Evolutionary conservation across 2,113 vertebrate species (phyloP).

Genomic region (Chlamydotis undulata): DNA sequence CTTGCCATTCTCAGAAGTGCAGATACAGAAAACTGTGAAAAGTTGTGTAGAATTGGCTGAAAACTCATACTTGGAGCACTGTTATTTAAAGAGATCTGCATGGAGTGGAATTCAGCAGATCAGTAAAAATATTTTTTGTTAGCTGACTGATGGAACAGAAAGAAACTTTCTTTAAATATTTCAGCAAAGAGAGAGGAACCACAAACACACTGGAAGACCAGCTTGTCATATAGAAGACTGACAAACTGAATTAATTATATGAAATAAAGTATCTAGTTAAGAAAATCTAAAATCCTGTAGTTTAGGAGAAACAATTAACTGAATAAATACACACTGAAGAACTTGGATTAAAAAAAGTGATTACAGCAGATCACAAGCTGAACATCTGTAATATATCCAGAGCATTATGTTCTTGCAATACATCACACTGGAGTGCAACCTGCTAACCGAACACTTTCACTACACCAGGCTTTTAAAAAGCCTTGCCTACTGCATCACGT

Average conservation of each 20-base stretch:
- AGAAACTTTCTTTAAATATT: not conserved
- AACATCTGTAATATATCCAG: not conserved
- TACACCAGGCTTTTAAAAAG: not conserved
- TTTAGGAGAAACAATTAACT: not conserved
- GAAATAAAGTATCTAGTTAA: not conserved
- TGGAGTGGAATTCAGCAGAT: not conserved
- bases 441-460: not conserved
- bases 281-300: accelerated
- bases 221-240: not conserved
- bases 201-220: not conserved
- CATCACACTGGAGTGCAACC: not conserved
- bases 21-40: not conserved
- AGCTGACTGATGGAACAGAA: not conserved
- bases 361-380: not conserved
- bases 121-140: not conserved
- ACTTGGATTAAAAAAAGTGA: not conserved
- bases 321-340: not conserved
- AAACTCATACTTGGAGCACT: not conserved
- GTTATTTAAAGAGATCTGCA: not conserved
- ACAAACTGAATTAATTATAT: not conserved
- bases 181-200: not conserved
- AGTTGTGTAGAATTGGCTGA: not conserved
- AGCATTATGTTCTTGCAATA: not conserved
- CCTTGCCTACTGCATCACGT: not conserved
- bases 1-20: not conserved